Percentiles rank a stretch among this genome's conserved stretches.
Conservation (phyloP, 2,888 invertebrate genomes). For the Prosapia bicincta region DNA sequence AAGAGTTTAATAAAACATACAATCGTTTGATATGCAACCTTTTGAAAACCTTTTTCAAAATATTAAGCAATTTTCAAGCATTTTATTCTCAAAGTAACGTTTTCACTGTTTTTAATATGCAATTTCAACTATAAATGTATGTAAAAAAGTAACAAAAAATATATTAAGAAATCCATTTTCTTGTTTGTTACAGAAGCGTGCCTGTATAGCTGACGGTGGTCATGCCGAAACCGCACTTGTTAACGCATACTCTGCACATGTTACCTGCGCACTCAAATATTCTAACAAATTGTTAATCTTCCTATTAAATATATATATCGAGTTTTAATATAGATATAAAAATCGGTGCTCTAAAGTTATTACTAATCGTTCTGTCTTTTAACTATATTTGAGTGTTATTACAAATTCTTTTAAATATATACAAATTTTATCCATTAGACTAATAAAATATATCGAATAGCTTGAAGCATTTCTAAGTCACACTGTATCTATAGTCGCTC, state of each 20-base stretch:
- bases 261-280: not conserved
- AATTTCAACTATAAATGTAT: no score
- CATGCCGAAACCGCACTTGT: not conserved
- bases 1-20: no score
- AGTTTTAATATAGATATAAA: not conserved
- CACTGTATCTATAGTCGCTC: no score
- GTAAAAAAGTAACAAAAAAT: no score
- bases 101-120: no score
- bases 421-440: no score
- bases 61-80: no score
- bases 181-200: not conserved
- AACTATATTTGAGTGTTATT: not conserved
- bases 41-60: no score
- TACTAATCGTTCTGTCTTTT: not conserved
- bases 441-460: not conserved
- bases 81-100: no score
- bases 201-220: not conserved
- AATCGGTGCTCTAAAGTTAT: not conserved
- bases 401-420: not conserved
- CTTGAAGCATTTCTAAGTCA: not conserved
- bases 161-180: no score
- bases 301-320: not conserved
- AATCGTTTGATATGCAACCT: no score
- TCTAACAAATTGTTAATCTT: constrained; percentile 2
- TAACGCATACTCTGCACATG: not conserved